These are phyloP conservation scores for Pteropus alecto DNA, from an alignment of 2,113 vertebrate species.

Conservation along the genomic window DNA sequence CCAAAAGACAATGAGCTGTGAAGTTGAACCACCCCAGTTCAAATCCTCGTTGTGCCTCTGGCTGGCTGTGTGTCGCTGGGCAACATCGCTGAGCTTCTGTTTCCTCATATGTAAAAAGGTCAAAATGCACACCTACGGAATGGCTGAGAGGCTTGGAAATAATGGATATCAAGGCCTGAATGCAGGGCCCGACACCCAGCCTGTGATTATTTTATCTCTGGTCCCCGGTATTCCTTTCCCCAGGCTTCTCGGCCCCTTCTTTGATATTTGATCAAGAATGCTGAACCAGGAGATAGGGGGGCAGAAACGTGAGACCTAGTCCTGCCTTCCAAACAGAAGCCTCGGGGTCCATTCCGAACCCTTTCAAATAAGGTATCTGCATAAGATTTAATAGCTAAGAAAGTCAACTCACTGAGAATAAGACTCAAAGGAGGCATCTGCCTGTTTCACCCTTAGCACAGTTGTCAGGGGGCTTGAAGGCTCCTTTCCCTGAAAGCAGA, in stretches of 20 bases:
- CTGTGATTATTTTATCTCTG: neutral
- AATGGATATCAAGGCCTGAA: neutral
- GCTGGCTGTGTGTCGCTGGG: neutral
- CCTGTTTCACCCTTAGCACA: neutral
- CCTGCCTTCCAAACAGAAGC: neutral
- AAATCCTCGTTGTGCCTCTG: neutral
- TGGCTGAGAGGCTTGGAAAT: neutral
- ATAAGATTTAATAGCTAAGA: neutral
- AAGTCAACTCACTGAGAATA: neutral
- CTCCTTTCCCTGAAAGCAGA: neutral
- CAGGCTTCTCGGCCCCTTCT: neutral
- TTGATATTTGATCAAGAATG: neutral
- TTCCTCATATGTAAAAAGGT: neutral
- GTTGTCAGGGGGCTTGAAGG: no score
- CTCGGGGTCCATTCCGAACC: neutral
- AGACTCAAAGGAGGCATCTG: neutral
- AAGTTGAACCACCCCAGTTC: neutral
- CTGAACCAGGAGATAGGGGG: neutral
- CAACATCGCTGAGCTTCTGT: neutral
- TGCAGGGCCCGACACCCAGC: neutral
- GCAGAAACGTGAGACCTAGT: neutral
- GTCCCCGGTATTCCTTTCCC: neutral
- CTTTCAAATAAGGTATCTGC: neutral
- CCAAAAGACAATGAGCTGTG: neutral
- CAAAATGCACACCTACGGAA: neutral